Evolutionary conservation across 2,113 vertebrate genomes (phyloP).

Genomic region (Tupaia tana): DNA sequence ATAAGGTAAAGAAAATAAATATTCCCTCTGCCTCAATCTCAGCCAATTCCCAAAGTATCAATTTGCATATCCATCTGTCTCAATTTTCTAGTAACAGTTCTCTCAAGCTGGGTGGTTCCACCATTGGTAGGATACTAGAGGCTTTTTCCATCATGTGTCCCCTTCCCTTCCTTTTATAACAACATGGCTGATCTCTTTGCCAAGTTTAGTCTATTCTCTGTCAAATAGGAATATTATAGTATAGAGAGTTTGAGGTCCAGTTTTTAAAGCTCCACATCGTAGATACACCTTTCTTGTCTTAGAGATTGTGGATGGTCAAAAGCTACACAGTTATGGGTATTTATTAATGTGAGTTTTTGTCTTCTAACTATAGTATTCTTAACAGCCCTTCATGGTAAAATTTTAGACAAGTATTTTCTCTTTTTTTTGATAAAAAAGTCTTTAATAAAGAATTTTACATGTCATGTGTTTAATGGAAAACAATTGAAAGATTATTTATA

Average conservation of each 20-base stretch:
- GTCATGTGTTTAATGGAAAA: too few species aligned
- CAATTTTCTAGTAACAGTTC: slow-evolving; percentile 41
- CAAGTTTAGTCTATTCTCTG: slow-evolving; percentile 39
- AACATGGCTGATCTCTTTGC: slow-evolving; percentile 11
- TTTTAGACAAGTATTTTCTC: not conserved
- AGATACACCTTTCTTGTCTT: not conserved
- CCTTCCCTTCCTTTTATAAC: slow-evolving; percentile 23
- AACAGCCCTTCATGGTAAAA: not conserved
- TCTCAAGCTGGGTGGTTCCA: slow-evolving; percentile 41
- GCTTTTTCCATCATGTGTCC: slow-evolving; percentile 41
- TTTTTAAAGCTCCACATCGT: not conserved
- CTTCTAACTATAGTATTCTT: slow-evolving; percentile 27
- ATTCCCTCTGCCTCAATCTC: slow-evolving; percentile 12
- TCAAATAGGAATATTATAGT: slow-evolving; percentile 29
- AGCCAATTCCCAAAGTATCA: slow-evolving; percentile 33
- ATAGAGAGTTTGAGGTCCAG: not conserved
- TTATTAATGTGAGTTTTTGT: not conserved
- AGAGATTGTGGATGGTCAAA: slow-evolving; percentile 12
- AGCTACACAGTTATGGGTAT: not conserved
- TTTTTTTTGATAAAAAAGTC: too few species aligned
- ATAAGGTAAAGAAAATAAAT: slow-evolving; percentile 79
- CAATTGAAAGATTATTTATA: too few species aligned
- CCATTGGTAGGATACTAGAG: slow-evolving; percentile 31
- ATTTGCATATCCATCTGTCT: slow-evolving; percentile 49
- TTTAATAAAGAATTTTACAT: too few species aligned